Conservation (phyloP, 2,113 vertebrate species). For the Empidonax traillii region DNA sequence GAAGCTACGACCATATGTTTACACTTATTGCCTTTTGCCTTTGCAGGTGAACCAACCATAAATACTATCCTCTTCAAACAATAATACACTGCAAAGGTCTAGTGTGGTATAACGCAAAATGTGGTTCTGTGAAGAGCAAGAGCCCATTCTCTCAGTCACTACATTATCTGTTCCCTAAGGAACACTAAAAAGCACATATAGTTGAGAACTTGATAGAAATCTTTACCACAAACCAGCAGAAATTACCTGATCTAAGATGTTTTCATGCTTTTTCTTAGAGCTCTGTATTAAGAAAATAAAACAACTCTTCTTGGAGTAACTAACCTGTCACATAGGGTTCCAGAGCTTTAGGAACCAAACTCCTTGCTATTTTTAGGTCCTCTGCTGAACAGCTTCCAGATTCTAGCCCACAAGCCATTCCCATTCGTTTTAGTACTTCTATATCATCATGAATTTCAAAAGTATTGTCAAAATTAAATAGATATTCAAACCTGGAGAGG, state of each 20-base stretch:
- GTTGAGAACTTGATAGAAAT: not conserved
- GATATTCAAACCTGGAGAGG: conserved; percentile 90
- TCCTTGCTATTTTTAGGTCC: conserved; percentile 90
- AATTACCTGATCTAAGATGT: not conserved
- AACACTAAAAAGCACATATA: not conserved
- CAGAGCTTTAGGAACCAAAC: conserved; percentile 94
- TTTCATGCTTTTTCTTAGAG: not conserved
- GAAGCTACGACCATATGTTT: not conserved
- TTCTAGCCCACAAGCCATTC: conserved; percentile 97
- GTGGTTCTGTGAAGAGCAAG: not conserved
- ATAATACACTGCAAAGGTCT: not conserved
- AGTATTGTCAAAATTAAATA: conserved; percentile 99
- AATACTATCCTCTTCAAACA: not conserved
- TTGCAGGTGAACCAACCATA: not conserved
- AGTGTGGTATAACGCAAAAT: not conserved
- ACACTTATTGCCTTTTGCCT: not conserved
- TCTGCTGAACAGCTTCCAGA: conserved; percentile 94
- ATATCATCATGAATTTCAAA: conserved; percentile 99
- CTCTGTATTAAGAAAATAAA: not conserved
- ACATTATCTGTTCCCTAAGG: not conserved
- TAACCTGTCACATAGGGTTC: conserved; percentile 98
- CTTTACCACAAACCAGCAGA: not conserved
- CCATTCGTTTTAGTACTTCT: conserved; percentile 98
- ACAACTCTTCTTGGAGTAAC: not conserved
- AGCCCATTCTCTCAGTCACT: not conserved